Conservation (phyloP, 2,113 vertebrate species). For the Malaclemys terrapin region DNA sequence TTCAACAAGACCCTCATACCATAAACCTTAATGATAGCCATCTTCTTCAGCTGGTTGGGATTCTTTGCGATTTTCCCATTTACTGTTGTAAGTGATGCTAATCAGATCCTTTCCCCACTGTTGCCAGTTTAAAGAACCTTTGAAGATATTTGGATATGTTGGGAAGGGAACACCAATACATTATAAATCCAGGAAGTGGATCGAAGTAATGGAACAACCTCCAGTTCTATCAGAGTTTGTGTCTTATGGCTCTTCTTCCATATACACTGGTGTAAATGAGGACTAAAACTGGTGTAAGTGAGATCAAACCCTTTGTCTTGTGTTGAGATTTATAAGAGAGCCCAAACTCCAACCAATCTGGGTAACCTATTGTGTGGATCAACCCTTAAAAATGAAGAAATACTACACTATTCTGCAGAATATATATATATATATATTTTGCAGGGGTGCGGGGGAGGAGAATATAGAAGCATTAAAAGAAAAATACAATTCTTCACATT, state of each 20-base stretch:
- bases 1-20: background rate
- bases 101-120: background rate
- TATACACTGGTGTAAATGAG: constrained; percentile 25
- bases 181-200: constrained; percentile 49
- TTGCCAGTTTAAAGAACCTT: background rate
- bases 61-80: background rate
- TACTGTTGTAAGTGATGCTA: background rate
- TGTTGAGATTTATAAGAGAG: constrained; percentile 63
- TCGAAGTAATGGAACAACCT: background rate
- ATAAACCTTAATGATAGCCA: background rate
- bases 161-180: constrained; percentile 21
- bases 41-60: background rate
- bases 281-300: constrained; percentile 42
- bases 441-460: background rate
- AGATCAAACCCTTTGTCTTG: constrained; percentile 37
- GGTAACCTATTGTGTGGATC: constrained; percentile 35
- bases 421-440: no score
- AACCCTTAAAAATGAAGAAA: background rate
- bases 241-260: constrained; percentile 23
- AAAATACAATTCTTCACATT: background rate
- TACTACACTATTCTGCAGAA: background rate
- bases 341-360: constrained; percentile 59
- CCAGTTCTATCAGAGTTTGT: constrained; percentile 31
- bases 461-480: background rate
- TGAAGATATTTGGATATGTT: background rate